Evolutionary conservation across 2,113 vertebrate genomes (phyloP), one percentile per base, ranked within the genome.

Genomic region (Ginglymostoma cirratum): DNA sequence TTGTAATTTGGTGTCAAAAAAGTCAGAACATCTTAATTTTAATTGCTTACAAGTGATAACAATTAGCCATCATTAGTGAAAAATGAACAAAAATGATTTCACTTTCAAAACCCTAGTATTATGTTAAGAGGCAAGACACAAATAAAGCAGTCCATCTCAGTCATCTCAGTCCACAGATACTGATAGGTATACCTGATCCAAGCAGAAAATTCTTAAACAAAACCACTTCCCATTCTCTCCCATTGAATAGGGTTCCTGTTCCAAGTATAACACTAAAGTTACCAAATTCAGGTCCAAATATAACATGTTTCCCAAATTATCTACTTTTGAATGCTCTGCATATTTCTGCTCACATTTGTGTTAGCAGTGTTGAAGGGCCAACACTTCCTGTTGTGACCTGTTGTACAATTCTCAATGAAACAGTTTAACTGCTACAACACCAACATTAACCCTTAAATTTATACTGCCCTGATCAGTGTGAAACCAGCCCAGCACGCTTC

Each of bases 301-400:
- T 66, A 93, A 93, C 89, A 93, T 93, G 89, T 93, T 42, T 38
- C 89, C 61, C 89, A 93, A 93, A 93, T 67, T 67, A 42, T 67
- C 89, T 34, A 93, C 89, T 93, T 66, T 67, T 93, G 61, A 93
- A 66, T 38, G 89, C n/a, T 93, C 19, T 93, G 89, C 61, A 66
- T n/a, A 67, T 66, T 66, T 67, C 34, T 66, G 19, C 17, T 61
- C 89, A 93, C 89, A 93, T 66, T 93, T 93, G 38, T n/a, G 6
- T 93, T 2, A 66, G 89, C 15, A 3, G 2, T 42, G 38, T 66
- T 66, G 34, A 19, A 66, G 2, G 19, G 21, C 15, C 61, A 66
- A 17, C 7, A 7, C 19, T n/a, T 66, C 21, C 34, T 38, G 34
- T 66, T 38, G 17, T 93, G 55, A 27, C 15, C 66, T 48, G 45